Conservation (phyloP, 2,888 invertebrate species). For the Ophion obscuratus region DNA sequence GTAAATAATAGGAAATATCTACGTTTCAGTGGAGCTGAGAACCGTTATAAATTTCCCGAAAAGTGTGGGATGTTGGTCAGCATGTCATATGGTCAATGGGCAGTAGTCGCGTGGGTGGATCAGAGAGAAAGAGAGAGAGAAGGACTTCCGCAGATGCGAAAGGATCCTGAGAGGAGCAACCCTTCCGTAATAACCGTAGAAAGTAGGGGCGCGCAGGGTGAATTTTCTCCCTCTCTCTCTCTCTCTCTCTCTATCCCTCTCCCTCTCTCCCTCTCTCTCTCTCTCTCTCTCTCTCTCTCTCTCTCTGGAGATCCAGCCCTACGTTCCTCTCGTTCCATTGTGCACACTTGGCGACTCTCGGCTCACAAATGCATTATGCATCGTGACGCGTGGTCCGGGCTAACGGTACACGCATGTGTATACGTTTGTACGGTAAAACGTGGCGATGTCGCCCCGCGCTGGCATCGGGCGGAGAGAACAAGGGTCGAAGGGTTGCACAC, state of each 20-base stretch:
- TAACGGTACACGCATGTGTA: conserved; percentile 76
- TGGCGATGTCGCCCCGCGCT: background rate
- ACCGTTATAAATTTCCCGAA: conserved; percentile 68
- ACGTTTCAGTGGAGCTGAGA: conserved; percentile 61
- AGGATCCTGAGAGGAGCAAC: conserved; percentile 75
- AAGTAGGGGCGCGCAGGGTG: conserved; percentile 72
- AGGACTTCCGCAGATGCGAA: conserved; percentile 79
- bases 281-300: conserved; percentile 30
- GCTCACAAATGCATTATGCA: conserved; percentile 77
- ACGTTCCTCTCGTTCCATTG: conserved; percentile 69
- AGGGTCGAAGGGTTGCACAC: conserved; percentile 56
- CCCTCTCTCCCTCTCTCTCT: background rate
- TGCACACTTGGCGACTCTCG: conserved; percentile 70
- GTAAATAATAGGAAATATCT: background rate
- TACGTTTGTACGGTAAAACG: conserved; percentile 15
- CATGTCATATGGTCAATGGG: conserved; percentile 84
- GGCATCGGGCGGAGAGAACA: background rate
- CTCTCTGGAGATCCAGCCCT: conserved; percentile 16
- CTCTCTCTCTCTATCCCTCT: conserved; percentile 14
- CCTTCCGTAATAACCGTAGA: conserved; percentile 82
- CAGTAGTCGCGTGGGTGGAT: conserved; percentile 79
- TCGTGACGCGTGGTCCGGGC: conserved; percentile 74
- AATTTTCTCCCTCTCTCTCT: conserved; percentile 65
- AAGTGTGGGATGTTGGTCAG: conserved; percentile 82
- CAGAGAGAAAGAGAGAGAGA: conserved; percentile 68